A percentile compares a stretch with the other conserved stretches of the same genome.
These are phyloP conservation scores for Psittacula derbiana DNA, from an alignment of 2,797 vertebrate genomes.

Conservation along the genomic window DNA sequence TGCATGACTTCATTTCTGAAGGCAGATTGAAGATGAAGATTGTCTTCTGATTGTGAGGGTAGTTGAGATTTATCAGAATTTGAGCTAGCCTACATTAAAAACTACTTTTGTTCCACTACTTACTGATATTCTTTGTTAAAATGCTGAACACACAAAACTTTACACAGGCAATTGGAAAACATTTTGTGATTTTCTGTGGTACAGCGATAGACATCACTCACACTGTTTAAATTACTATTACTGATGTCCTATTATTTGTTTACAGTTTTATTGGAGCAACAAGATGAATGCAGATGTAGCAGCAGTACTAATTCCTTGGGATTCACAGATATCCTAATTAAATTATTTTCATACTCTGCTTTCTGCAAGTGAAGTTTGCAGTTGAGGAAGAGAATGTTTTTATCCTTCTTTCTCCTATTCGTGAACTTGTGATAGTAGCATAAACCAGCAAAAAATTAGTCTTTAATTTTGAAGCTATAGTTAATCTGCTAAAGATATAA, in stretches of 20 bases:
- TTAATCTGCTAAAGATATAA: slow-evolving; percentile 50
- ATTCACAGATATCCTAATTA: slow-evolving; percentile 10
- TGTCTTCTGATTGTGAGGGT: neutral
- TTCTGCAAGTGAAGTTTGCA: neutral
- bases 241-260: slow-evolving; percentile 14
- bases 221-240: slow-evolving; percentile 17
- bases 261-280: neutral
- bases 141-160: neutral
- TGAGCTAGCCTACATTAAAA: neutral
- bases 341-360: neutral
- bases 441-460: neutral
- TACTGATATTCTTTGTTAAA: neutral
- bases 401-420: neutral
- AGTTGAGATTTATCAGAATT: neutral
- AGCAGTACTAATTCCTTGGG: neutral
- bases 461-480: slow-evolving; percentile 16
- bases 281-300: slow-evolving; percentile 24
- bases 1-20: neutral
- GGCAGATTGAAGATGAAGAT: neutral
- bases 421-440: neutral
- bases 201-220: neutral
- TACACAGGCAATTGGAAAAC: neutral
- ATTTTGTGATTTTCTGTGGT: neutral
- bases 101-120: neutral
- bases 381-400: neutral